Evolutionary conservation across 2,113 vertebrate species (phyloP).

Genomic region (Patagioenas fasciata): DNA sequence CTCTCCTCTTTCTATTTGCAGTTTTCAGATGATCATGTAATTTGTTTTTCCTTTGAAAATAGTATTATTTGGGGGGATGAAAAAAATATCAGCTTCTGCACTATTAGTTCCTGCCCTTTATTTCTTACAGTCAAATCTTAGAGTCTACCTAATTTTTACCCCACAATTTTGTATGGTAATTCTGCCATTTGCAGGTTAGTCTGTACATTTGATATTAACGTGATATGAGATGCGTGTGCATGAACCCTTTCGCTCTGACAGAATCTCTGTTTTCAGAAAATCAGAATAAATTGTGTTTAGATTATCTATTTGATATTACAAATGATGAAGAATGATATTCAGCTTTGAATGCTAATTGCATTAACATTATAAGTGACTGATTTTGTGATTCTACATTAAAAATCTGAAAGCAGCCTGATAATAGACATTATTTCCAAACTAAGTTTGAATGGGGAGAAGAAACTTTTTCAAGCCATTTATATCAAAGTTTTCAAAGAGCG

Average conservation of each 20-base stretch:
- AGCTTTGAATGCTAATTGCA: neutral
- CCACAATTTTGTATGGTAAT: neutral
- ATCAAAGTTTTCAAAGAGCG: neutral
- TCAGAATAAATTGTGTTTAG: neutral
- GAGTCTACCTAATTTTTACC: neutral
- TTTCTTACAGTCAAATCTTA: neutral
- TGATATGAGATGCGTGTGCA: neutral
- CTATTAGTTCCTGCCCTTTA: neutral
- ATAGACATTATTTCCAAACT: neutral
- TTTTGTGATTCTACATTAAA: neutral
- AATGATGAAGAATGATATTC: neutral
- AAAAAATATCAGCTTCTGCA: neutral
- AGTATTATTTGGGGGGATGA: neutral
- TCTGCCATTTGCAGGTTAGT: neutral
- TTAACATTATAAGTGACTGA: neutral
- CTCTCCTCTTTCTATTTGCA: neutral
- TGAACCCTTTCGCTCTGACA: neutral
- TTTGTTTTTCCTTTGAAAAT: neutral
- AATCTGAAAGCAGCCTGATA: neutral
- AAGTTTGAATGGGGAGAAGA: neutral
- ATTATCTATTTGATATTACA: neutral
- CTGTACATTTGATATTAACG: neutral
- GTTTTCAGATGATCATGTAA: neutral
- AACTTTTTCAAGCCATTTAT: conserved; percentile 12
- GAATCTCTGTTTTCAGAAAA: neutral